phyloP scores from a whole-genome alignment of 2,797 vertebrate genomes.

The Alosa sapidissima region DNA sequence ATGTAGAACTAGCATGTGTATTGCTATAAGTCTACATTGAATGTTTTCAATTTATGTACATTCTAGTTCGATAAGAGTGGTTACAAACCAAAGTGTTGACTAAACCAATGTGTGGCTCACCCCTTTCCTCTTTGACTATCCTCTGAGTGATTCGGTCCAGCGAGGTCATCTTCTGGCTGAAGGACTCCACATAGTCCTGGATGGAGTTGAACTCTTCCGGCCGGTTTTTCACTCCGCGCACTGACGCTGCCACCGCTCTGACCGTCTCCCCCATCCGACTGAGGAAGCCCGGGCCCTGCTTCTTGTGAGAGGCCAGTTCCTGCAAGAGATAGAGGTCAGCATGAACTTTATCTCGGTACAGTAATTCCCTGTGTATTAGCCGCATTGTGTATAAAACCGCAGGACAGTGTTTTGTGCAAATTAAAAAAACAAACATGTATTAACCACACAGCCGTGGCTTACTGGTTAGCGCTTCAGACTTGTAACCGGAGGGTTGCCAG shows the following conservation, averaged over 20 bases:
- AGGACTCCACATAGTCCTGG: conserved; percentile 84
- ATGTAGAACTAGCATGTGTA: neutral
- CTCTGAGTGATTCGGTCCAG: conserved; percentile 92
- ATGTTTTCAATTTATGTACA: neutral
- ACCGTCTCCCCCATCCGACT: conserved; percentile 90
- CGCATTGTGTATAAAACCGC: no score
- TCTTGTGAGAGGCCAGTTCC: conserved; percentile 87
- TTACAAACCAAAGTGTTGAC: neutral
- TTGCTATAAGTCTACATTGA: neutral
- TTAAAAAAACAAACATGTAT: no score
- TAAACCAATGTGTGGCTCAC: conserved; percentile 62
- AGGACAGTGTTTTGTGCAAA: no score
- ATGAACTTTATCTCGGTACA: neutral
- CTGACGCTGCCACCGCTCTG: conserved; percentile 83
- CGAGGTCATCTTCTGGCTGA: conserved; percentile 85
- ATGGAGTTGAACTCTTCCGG: conserved; percentile 85
- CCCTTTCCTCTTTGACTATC: conserved; percentile 89
- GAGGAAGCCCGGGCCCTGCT: conserved; percentile 87
- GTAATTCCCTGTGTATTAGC: no score
- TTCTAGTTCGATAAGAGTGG: neutral
- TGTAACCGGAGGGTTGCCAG: no score
- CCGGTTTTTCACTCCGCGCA: conserved; percentile 83
- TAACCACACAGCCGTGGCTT: no score
- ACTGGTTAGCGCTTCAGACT: no score
- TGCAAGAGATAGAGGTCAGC: conserved; percentile 53